A percentile compares a stretch with the other conserved stretches of the same genome.
phyloP scores from a whole-genome alignment of 2,797 vertebrate genomes.

The Gallinago nigripennis region DNA sequence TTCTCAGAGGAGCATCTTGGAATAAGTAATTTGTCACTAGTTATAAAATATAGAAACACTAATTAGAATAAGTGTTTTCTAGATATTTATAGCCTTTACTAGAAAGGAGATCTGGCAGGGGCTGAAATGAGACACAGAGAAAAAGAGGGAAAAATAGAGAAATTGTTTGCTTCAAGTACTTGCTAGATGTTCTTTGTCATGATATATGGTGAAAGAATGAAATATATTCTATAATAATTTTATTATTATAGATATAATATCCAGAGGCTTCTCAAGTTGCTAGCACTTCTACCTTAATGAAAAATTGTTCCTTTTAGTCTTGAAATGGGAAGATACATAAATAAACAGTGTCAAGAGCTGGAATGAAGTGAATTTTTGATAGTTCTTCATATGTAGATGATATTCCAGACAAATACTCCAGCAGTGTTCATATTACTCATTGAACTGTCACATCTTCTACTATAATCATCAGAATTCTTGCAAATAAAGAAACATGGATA shows the following conservation, averaged over 20 bases:
- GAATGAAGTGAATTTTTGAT: background rate
- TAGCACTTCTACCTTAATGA: background rate
- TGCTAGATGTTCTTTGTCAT: constrained; percentile 2
- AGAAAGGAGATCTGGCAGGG: constrained; percentile 20
- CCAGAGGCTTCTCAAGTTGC: background rate
- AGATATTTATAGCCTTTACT: constrained; percentile 52
- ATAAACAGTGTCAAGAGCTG: background rate
- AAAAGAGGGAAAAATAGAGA: background rate
- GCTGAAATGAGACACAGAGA: background rate
- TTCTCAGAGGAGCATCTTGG: background rate
- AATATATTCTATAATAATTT: background rate
- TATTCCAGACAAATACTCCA: background rate
- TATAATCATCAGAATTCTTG: background rate
- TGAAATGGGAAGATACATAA: background rate
- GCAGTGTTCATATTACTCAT: background rate
- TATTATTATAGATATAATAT: background rate
- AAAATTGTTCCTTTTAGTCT: background rate
- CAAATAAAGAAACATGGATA: background rate
- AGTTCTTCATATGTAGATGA: background rate
- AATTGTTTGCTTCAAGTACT: background rate
- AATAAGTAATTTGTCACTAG: background rate
- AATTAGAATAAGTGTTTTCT: constrained; percentile 37
- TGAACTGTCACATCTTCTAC: background rate
- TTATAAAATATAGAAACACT: constrained; percentile 13
- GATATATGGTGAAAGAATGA: background rate